Percentiles rank a stretch among this genome's conserved stretches.
These are phyloP conservation scores for Palaemon carinicauda DNA, from an alignment of 1,140 invertebrate genomes.

Conservation along the genomic window DNA sequence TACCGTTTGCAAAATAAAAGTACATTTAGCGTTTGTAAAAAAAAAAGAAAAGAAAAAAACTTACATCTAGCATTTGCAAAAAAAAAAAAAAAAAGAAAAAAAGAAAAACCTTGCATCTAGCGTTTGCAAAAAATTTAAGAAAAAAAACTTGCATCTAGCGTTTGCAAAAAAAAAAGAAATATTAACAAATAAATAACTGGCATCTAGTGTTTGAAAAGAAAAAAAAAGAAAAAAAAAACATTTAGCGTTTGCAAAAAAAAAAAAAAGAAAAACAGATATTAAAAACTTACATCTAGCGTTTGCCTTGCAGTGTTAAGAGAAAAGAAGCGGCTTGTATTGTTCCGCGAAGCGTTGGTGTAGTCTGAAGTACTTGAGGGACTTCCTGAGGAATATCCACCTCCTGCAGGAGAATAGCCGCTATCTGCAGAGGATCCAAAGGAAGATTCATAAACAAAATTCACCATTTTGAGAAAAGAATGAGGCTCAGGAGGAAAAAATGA, in stretches of 20 bases:
- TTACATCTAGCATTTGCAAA: too few relatives aligned
- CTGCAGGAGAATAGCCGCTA: not conserved
- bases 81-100: not conserved
- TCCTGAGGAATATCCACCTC: not conserved
- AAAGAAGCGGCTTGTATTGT: not conserved
- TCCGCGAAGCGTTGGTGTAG: not conserved
- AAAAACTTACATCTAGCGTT: not conserved
- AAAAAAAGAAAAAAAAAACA: not conserved
- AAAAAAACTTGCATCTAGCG: not conserved
- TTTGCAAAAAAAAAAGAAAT: not conserved
- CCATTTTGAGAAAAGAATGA: too few relatives aligned
- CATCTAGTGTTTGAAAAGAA: not conserved
- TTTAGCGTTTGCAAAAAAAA: not conserved
- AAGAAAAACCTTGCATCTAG: not conserved
- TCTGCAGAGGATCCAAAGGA: not conserved
- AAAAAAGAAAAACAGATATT: not conserved
- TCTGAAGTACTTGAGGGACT: not conserved
- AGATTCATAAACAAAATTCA: too few relatives aligned
- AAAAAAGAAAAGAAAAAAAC: too few relatives aligned
- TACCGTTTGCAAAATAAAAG: too few relatives aligned
- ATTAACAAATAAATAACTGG: not conserved
- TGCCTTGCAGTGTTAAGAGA: not conserved
- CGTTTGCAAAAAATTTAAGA: not conserved
- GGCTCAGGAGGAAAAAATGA: too few relatives aligned
- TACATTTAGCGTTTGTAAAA: too few relatives aligned